Evolutionary conservation across 2,888 invertebrate genomes (phyloP).

Genomic region (Meganola albula): DNA sequence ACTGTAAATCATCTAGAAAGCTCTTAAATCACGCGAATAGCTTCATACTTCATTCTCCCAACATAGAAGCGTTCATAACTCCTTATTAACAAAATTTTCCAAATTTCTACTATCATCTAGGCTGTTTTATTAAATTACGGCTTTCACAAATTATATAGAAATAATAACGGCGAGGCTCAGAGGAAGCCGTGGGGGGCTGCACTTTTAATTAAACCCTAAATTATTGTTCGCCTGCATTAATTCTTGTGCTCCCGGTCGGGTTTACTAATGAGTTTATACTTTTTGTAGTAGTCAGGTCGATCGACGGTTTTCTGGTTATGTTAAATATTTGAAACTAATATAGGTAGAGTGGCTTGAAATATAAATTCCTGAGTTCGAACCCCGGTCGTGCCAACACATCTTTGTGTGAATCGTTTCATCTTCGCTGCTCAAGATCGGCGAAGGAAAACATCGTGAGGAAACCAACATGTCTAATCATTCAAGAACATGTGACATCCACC

Average conservation of each 20-base stretch:
- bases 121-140: conserved; percentile 71
- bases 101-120: conserved; percentile 31
- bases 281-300: conserved; percentile 55
- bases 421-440: too few species aligned
- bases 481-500: too few species aligned
- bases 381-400: too few species aligned
- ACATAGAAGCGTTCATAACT: conserved; percentile 15
- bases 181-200: conserved; percentile 62
- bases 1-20: too few species aligned
- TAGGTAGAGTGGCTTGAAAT: too few species aligned
- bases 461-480: too few species aligned
- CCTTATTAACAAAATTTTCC: conserved; percentile 27
- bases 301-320: conserved; percentile 23
- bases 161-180: conserved; percentile 55
- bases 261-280: conserved; percentile 73
- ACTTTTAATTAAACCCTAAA: conserved; percentile 78
- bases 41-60: too few species aligned
- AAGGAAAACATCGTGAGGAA: too few species aligned
- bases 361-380: too few species aligned
- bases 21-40: too few species aligned
- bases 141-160: conserved; percentile 73
- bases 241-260: conserved; percentile 68
- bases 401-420: too few species aligned
- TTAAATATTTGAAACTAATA: too few species aligned
- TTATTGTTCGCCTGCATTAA: conserved; percentile 77